Base-by-base conservation (phyloP, 2,113 vertebrate species). In the Mustelus asterias region DNA sequence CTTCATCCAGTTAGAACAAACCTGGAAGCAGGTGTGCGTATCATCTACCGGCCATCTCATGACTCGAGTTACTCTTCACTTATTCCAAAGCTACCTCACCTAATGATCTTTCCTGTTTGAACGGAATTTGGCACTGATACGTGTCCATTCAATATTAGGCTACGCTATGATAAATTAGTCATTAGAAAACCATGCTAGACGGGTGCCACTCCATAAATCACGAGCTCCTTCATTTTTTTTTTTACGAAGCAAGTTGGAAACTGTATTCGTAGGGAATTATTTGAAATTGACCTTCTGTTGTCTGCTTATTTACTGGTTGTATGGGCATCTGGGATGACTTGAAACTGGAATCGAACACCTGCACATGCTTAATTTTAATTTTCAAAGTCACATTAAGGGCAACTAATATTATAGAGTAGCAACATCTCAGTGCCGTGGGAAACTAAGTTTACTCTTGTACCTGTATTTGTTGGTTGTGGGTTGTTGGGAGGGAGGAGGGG, bases 311-410 rank as follows among this genome's bases (percentile, higher is more conserved):
- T 70, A 48, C 13, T 60, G 97, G 97, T 97, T 98, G 97, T 97
- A 98, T 98, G 97, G 98, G 98, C 98, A 99, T 99, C 98, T 99
- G 99, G 98, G 98, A 99, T 99, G 98, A 98, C 98, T 97, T 97
- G 97, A 97, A 97, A 98, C 97, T 98, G 98, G 98, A 98, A 98
- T 99, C 98, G 98, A 98, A 98, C 98, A 99, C 98, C 98, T 98
- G 98, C 98, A 98, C 98, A 98, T 97, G 98, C 98, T 98, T 98
- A 98, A 97, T 98, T 98, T 98, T 11, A 54, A 72, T 76, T 24
- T 67, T 93, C 37, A 63, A 93, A n/a, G n/a, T 37, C 5, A 20
- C 60, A 65, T 33, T 92, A n/a, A 18, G 29, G 58, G 6, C 88
- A 63, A 8, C 58, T 63, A 63, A n/a, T 67, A 37, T 65, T 37